These are phyloP conservation scores for Trinectes maculatus DNA, from an alignment of 2,113 vertebrate species.

Conservation along the genomic window DNA sequence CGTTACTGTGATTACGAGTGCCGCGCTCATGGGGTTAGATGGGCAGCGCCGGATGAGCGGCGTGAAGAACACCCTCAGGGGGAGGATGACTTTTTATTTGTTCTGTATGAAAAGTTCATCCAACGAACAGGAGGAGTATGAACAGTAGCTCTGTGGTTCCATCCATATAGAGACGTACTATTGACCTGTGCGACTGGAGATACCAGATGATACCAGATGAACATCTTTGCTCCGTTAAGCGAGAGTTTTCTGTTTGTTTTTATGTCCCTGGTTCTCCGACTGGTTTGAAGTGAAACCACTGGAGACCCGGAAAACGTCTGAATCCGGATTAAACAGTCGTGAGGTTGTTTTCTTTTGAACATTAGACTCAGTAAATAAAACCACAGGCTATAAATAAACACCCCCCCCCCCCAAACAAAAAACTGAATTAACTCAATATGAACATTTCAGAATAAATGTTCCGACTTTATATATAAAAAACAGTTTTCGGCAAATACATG, in stretches of 20 bases:
- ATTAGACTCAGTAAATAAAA: background rate
- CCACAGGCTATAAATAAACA: background rate
- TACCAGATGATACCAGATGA: background rate
- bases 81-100: conserved; percentile 50
- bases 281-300: background rate
- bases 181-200: background rate
- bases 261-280: background rate
- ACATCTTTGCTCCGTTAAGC: background rate
- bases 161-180: background rate
- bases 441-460: background rate
- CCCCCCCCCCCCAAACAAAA: no score
- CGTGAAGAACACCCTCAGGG: conserved; percentile 48
- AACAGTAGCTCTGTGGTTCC: background rate
- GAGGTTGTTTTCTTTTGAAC: background rate
- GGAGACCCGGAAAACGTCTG: background rate
- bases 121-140: background rate
- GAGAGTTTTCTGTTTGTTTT: background rate
- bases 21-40: conserved; percentile 29
- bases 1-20: conserved; percentile 52
- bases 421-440: background rate
- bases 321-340: background rate
- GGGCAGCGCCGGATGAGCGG: conserved; percentile 29
- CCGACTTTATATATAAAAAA: background rate
- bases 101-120: conserved; percentile 17
- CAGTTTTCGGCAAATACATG: background rate